Percentiles rank a stretch among this genome's conserved stretches.
Evolutionary conservation across 2,113 vertebrate genomes (phyloP).

Genomic region (Crotalus helleri): DNA sequence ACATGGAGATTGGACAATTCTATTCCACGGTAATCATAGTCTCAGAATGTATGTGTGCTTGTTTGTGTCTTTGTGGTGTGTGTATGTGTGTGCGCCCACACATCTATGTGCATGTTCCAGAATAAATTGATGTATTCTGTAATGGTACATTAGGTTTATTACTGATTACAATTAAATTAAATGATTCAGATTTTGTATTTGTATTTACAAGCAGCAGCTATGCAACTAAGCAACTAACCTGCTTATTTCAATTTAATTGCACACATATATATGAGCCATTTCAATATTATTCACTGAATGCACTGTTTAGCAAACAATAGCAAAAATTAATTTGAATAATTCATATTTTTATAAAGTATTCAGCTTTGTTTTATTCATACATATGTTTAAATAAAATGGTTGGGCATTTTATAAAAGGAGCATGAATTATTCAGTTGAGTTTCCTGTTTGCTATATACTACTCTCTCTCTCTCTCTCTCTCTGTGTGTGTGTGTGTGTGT

Average conservation of each 20-base stretch:
- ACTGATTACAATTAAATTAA: slow-evolving; percentile 13
- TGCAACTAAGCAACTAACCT: background rate
- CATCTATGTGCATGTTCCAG: background rate
- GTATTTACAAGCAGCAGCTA: background rate
- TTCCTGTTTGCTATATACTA: slow-evolving; percentile 25
- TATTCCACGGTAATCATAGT: background rate
- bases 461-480: background rate
- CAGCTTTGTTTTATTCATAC: slow-evolving; percentile 34
- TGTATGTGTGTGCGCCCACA: background rate
- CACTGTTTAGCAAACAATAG: background rate
- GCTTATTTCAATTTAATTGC: background rate
- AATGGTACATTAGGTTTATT: background rate
- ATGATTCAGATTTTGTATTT: background rate
- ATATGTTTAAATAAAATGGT: slow-evolving; percentile 40
- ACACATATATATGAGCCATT: background rate
- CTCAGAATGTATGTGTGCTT: background rate
- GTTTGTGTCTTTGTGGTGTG: background rate
- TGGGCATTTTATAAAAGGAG: slow-evolving; percentile 27
- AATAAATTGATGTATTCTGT: background rate
- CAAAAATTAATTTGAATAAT: slow-evolving; percentile 16
- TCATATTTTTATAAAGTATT: slow-evolving; percentile 3
- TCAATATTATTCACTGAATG: slow-evolving; percentile 8
- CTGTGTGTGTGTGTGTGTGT: background rate
- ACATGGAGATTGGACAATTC: background rate
- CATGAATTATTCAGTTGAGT: slow-evolving; percentile 32